Conservation (phyloP, 2,888 invertebrate species). For the Melolontha melolontha region DNA sequence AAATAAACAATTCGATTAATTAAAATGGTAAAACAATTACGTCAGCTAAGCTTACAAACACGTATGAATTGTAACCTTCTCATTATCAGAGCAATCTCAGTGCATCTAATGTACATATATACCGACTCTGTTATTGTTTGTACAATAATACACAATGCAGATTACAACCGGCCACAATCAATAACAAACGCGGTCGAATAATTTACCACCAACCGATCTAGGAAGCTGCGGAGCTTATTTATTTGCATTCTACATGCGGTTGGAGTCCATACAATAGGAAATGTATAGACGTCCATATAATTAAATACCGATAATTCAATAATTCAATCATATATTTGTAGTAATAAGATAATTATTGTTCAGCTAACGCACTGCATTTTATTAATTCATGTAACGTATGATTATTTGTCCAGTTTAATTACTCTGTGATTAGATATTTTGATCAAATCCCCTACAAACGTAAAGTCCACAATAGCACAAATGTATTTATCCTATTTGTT, state of each 20-base stretch:
- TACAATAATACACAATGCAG: conserved; percentile 55
- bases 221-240: conserved; percentile 45
- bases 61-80: conserved; percentile 56
- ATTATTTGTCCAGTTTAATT: no score
- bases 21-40: conserved; percentile 38
- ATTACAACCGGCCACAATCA: conserved; percentile 56
- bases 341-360: conserved; percentile 32
- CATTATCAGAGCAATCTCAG: conserved; percentile 56
- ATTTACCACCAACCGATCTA: conserved; percentile 48
- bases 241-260: conserved; percentile 41
- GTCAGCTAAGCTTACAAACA: conserved; percentile 44
- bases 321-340: conserved; percentile 17
- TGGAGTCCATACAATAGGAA: conserved; percentile 5
- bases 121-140: conserved; percentile 54
- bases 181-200: conserved; percentile 56
- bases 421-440: no score
- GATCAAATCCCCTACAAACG: no score
- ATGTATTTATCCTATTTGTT: no score
- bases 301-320: conserved; percentile 42
- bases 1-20: conserved; percentile 38
- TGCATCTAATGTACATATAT: conserved; percentile 51
- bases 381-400: no score
- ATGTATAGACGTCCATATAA: conserved; percentile 11
- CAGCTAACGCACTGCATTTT: not conserved
- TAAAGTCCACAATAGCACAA: no score